Base-by-base conservation (phyloP, 2,797 vertebrate species). In the Protonibea diacanthus region DNA sequence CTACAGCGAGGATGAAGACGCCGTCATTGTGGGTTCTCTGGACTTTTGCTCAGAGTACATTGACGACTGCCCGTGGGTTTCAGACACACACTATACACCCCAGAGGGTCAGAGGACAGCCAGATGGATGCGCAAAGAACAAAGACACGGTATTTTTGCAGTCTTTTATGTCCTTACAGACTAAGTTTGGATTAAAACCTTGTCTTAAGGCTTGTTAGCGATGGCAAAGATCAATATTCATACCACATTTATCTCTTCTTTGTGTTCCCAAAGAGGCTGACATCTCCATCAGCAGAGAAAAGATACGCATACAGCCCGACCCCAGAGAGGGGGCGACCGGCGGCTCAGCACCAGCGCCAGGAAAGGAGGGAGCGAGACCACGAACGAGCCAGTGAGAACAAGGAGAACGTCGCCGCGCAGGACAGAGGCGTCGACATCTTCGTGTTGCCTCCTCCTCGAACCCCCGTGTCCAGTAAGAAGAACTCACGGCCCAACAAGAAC, bases 361-460 rank as follows among this genome's bases (percentile, higher is more conserved):
- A 90, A 69, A 90, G 82, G 78, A 81, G 71, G 56, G 70, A 82
- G 49, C 90, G 93, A 51, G 76, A 86, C 66, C 89, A 83, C 63
- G 91, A 91, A 55, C 87, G 80, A 25, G 87, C 89, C 73, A 74
- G 40, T 44, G 93, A 96, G 87, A 95, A 97, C 93, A 97, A 98
- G 94, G 97, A 98, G 82, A 97, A 98, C 71, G 27, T 93, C 25
- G 81, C 82, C 5, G 78, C 58, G 70, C 90, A 90, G n/a, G 78
- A 88, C 57, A 94, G 91, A 78, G 92, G 92, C 1, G 89, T 89
- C 7, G 91, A 94, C 0, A 59, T 89, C 6, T 97, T 97, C 86
- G 89, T 67, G 0, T 83, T 96, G 84, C 96, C 96, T 60, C 91
- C 94, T 71, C 96, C 96, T 20, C 94, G 92, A 78, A 97, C 94